A percentile compares a stretch with the other conserved stretches of the same genome.
Evolutionary conservation across 2,797 vertebrate genomes (phyloP).

Genomic region (Sebastes iracundus): DNA sequence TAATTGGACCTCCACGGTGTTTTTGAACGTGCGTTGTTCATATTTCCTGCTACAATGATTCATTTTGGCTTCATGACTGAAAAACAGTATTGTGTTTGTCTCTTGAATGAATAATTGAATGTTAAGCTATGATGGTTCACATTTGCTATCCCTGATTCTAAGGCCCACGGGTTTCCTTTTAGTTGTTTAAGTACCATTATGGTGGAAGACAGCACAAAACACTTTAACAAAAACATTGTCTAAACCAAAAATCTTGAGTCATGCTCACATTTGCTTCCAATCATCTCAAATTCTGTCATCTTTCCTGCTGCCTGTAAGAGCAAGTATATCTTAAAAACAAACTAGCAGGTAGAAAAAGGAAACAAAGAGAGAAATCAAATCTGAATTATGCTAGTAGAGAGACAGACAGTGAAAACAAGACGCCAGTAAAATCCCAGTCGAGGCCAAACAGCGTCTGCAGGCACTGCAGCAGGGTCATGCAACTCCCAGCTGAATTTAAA

Average conservation of each 20-base stretch:
- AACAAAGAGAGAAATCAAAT: neutral
- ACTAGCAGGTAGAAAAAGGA: neutral
- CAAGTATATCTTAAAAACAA: conserved; percentile 3
- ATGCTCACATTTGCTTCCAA: neutral
- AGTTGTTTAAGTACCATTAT: neutral
- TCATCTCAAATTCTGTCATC: neutral
- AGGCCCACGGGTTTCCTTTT: neutral
- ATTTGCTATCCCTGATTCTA: neutral
- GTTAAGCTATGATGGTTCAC: neutral
- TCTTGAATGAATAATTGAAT: neutral
- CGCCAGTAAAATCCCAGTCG: conserved; percentile 5
- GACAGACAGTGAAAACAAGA: conserved; percentile 4
- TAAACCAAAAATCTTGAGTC: neutral
- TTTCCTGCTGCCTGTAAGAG: neutral
- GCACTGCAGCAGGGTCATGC: conserved; percentile 24
- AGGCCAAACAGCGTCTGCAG: conserved; percentile 29
- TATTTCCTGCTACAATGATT: neutral
- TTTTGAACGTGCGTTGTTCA: neutral
- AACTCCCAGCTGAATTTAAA: conserved; percentile 56
- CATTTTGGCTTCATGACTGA: neutral
- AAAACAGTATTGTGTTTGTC: neutral
- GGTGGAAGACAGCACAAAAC: neutral
- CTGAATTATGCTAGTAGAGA: neutral
- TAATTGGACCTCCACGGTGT: conserved; percentile 12
- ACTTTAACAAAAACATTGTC: neutral